Evolutionary conservation across 2,797 vertebrate species (phyloP).

Genomic region (Galago senegalensis): DNA sequence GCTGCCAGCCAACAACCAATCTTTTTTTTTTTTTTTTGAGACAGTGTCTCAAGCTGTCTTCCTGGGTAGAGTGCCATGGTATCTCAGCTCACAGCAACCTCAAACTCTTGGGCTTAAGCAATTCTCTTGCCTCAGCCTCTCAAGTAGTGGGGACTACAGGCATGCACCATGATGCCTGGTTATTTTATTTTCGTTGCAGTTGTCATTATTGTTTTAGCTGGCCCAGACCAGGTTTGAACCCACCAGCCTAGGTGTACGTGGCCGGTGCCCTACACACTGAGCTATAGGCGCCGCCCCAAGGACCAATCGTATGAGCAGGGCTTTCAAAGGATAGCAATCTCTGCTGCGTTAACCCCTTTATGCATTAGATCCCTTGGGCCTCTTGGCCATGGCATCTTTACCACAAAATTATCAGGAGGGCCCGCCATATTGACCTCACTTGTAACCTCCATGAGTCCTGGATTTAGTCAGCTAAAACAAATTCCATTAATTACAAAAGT

Average conservation of each 20-base stretch:
- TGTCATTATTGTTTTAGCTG: too few species aligned
- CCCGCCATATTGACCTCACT: background rate
- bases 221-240: too few species aligned
- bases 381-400: background rate
- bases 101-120: too few species aligned
- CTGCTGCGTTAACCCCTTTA: background rate
- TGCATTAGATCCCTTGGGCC: background rate
- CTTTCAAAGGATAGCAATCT: constrained; percentile 7
- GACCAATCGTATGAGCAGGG: background rate
- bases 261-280: too few species aligned
- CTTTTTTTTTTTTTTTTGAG: background rate
- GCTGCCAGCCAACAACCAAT: background rate
- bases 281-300: background rate
- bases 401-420: constrained; percentile 44
- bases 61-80: too few species aligned
- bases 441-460: background rate
- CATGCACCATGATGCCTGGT: too few species aligned
- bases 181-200: too few species aligned
- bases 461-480: constrained; percentile 56
- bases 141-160: too few species aligned
- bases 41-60: too few species aligned
- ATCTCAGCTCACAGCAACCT: too few species aligned
- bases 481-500: background rate
- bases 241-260: too few species aligned
- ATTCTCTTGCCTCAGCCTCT: too few species aligned